phyloP scores from a whole-genome alignment of 2,113 vertebrate species.

The Nycticorax nycticorax region DNA sequence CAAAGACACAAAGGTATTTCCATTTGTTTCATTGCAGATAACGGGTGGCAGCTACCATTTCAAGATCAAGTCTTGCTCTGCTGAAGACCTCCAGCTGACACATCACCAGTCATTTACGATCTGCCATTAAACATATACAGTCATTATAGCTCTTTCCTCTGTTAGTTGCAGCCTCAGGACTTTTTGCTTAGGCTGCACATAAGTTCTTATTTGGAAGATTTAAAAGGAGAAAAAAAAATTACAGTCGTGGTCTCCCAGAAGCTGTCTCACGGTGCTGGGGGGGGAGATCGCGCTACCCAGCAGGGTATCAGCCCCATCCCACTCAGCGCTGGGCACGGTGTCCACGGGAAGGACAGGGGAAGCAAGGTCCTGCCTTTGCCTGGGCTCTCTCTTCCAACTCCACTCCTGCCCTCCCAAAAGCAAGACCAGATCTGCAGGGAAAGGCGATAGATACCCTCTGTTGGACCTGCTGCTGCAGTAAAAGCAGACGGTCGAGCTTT shows the following conservation, averaged over 20 bases:
- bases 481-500: neutral
- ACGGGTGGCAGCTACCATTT: slow-evolving; percentile 1
- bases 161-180: slow-evolving; percentile 9
- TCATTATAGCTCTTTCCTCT: slow-evolving; percentile 4
- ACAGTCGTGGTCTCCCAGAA: neutral
- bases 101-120: neutral
- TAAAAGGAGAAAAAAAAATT: neutral
- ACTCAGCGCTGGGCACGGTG: neutral
- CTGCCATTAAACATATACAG: neutral
- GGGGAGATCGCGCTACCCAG: neutral
- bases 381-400: neutral
- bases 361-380: neutral
- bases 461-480: neutral
- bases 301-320: neutral
- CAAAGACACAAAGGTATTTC: slow-evolving; percentile 6
- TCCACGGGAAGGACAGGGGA: neutral
- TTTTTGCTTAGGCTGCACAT: slow-evolving; percentile 38
- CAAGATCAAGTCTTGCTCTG: slow-evolving; percentile 12
- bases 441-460: neutral
- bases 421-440: neutral
- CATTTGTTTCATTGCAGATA: slow-evolving; percentile 35
- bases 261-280: neutral
- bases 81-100: slow-evolving; percentile 38
- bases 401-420: neutral
- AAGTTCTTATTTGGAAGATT: slow-evolving; percentile 30